A percentile compares a stretch with the other conserved stretches of the same genome.
phyloP scores from a whole-genome alignment of 2,888 invertebrate genomes.

The Perizoma affinitatum region DNA sequence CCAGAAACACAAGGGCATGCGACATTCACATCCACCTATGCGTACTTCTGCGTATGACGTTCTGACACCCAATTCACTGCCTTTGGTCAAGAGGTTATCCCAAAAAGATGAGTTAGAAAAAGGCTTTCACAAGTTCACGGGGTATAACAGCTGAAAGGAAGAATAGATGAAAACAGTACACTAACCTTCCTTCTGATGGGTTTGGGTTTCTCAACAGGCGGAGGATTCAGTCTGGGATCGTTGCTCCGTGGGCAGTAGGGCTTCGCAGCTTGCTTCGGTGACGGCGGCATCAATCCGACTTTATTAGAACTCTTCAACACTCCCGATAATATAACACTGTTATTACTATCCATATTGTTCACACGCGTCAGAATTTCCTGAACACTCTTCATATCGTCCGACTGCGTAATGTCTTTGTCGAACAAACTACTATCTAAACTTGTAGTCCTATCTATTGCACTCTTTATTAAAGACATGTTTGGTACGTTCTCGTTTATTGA shows the following conservation, averaged over 20 bases:
- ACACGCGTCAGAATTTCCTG: conserved; percentile 79
- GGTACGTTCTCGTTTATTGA: conserved; percentile 72
- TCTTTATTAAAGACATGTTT: conserved; percentile 78
- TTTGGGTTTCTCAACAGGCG: conserved; percentile 76
- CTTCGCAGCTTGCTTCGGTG: conserved; percentile 52
- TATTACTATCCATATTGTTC: conserved; percentile 81
- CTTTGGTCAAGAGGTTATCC: not conserved
- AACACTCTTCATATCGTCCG: conserved; percentile 76
- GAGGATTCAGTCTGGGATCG: conserved; percentile 77
- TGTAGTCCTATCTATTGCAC: conserved; percentile 80
- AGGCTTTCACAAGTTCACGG: too few relatives aligned
- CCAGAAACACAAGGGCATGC: not conserved
- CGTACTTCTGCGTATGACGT: too few relatives aligned
- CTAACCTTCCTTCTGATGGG: conserved; percentile 81
- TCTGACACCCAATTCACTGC: not conserved
- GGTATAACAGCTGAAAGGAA: too few relatives aligned
- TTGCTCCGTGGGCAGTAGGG: conserved; percentile 55
- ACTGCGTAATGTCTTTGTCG: conserved; percentile 68
- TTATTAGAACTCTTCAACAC: conserved; percentile 67
- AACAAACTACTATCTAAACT: conserved; percentile 75
- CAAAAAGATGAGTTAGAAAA: too few relatives aligned
- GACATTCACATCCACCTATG: too few relatives aligned
- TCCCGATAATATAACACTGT: conserved; percentile 77
- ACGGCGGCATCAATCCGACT: conserved; percentile 48
- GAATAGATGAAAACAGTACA: conserved; percentile 4